These are phyloP conservation scores for Apteryx mantelli DNA, from an alignment of 2,113 vertebrate species.

Conservation along the genomic window DNA sequence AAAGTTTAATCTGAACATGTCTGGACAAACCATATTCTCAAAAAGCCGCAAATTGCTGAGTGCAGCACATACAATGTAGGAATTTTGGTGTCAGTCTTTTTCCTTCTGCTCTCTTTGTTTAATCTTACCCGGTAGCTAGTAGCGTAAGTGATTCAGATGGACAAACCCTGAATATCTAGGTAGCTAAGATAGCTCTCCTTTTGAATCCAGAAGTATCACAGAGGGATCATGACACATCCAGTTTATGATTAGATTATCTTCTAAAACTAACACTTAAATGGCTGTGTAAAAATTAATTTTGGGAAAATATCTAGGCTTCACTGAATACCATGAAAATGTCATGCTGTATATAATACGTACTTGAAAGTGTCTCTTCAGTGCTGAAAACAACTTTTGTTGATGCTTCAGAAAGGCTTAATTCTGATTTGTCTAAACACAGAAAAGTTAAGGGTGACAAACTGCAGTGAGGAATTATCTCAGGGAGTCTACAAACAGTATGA, in stretches of 20 bases:
- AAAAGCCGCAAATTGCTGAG: not conserved
- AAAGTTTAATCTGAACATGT: not conserved
- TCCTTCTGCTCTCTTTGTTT: not conserved
- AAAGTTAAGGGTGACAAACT: not conserved
- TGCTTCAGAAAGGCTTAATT: not conserved
- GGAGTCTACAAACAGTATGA: not conserved
- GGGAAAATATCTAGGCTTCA: not conserved
- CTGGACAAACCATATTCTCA: not conserved
- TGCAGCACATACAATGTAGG: not conserved
- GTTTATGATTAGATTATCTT: not conserved
- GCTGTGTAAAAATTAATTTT: not conserved
- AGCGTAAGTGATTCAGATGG: not conserved
- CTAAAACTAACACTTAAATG: not conserved
- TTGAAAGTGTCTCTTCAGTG: not conserved
- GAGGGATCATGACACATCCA: not conserved
- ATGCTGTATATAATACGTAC: not conserved
- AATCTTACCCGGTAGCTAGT: not conserved
- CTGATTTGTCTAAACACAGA: not conserved
- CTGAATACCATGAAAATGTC: not conserved
- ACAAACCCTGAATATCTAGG: not conserved
- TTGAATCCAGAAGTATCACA: not conserved
- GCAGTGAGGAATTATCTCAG: not conserved
- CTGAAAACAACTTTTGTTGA: not conserved
- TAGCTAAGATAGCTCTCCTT: not conserved
- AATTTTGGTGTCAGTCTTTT: not conserved